These are phyloP conservation scores for Micrasema minimum DNA, from an alignment of 1,140 invertebrate species.

Conservation along the genomic window DNA sequence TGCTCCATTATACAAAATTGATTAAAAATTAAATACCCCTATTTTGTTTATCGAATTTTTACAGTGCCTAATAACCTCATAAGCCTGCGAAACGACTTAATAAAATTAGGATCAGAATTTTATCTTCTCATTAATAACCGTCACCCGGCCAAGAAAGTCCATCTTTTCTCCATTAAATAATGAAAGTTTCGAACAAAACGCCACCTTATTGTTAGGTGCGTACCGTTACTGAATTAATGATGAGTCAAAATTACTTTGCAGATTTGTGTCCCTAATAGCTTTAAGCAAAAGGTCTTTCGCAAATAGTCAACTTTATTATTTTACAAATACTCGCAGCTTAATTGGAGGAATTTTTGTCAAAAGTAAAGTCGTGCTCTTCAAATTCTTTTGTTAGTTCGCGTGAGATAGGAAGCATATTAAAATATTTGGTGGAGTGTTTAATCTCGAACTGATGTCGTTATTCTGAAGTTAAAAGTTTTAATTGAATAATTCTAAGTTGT, in stretches of 20 bases:
- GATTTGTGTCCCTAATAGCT: conserved; percentile 43
- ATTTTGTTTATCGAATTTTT: conserved; percentile 27
- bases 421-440: conserved; percentile 28
- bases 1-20: no score
- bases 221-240: conserved; percentile 45
- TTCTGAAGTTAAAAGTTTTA: conserved; percentile 22
- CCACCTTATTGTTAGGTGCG: conserved; percentile 39
- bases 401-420: conserved; percentile 16
- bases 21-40: no score
- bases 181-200: conserved; percentile 47
- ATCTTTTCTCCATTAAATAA: conserved; percentile 44
- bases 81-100: conserved; percentile 19
- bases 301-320: conserved; percentile 43
- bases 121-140: conserved; percentile 48
- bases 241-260: conserved; percentile 44
- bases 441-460: conserved; percentile 29
- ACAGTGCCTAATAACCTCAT: conserved; percentile 8
- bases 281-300: conserved; percentile 35
- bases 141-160: conserved; percentile 45
- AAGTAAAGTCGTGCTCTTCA: conserved; percentile 8
- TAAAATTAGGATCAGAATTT: conserved; percentile 45
- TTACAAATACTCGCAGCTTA: conserved; percentile 39
- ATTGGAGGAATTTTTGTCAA: conserved; percentile 22
- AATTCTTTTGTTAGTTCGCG: neutral
- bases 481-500: conserved; percentile 25